Evolutionary conservation across 35 echinoderm and acorn worm genomes (phyloP), one percentile per base, ranked within the genome.

Genomic region (Strongylocentrotus purpuratus): DNA sequence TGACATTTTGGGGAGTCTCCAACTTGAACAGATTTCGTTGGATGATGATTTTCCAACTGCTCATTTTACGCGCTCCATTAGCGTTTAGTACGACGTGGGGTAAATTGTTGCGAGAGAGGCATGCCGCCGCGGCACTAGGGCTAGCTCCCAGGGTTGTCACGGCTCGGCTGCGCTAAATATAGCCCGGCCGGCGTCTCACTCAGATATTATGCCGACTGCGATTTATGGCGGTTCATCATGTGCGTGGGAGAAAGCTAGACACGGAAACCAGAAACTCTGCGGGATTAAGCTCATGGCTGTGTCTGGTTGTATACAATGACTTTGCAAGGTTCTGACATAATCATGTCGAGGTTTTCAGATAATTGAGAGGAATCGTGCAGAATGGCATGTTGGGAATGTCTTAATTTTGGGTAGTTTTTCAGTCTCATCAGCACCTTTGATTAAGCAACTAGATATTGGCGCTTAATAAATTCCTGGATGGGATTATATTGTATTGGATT

Each of bases 141-240:
- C 65, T 78, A 28, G 65, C 65, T 78, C 65, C 65, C 65, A 78
- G 65, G 65, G 65, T 78, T 78, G 28, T n/a, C 65, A 7, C 28
- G 65, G 0, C 20, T n/a, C 28, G 22, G 61, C 61, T 18, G 5
- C 15, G 65, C 65, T 78, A 78, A 78, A 78, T 28, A 78, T 78
- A 78, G 28, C 20, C 4, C 65, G 7, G 65, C 4, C 65, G 7
- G 65, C 65, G 28, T 78, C 65, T 78, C 65, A 78, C 65, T n/a
- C 7, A 78, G 65, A 78, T n/a, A 78, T 78, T 78, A 78, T 78
- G 65, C 65, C 65, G 65, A 78, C 65, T 78, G 65, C 22, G 65
- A 78, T 78, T 78, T 78, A 78, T 78, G 65, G 65, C n/a, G 25
- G 65, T 78, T 78, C 65, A 78, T 78, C 65, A 78, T 78, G 65